These are phyloP conservation scores for Seira sanloemensis DNA, from an alignment of 2,888 invertebrate species.

Conservation along the genomic window DNA sequence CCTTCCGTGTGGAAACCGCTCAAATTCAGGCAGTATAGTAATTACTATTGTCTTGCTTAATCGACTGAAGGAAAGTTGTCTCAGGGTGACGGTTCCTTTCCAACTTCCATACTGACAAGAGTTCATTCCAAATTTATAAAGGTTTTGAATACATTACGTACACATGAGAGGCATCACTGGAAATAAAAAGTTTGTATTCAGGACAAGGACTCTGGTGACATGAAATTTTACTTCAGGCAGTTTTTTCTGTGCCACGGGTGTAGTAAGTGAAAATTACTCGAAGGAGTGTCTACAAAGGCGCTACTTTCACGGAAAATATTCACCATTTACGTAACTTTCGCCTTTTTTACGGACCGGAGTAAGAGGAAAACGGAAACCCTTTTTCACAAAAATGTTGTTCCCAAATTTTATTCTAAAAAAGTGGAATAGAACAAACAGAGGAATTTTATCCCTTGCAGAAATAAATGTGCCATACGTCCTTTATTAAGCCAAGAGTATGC, in stretches of 20 bases:
- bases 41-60: neutral
- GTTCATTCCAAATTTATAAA: neutral
- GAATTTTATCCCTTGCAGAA: neutral
- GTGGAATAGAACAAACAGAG: neutral
- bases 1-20: neutral
- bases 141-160: neutral
- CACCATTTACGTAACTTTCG: neutral
- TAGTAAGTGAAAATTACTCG: neutral
- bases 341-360: neutral
- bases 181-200: constrained; percentile 11
- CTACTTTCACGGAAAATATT: neutral
- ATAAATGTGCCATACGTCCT: no score
- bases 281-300: neutral
- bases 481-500: no score
- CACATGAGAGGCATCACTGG: neutral
- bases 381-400: neutral
- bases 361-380: constrained; percentile 1
- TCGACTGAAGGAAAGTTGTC: neutral
- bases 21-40: no score
- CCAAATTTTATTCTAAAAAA: neutral
- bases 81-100: neutral
- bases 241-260: constrained; percentile 1
- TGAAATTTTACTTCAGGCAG: constrained; percentile 11
- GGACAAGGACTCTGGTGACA: constrained; percentile 4
- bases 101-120: no score